These are phyloP conservation scores for Creontiades dilutus DNA, from an alignment of 2,888 invertebrate species.

Conservation along the genomic window DNA sequence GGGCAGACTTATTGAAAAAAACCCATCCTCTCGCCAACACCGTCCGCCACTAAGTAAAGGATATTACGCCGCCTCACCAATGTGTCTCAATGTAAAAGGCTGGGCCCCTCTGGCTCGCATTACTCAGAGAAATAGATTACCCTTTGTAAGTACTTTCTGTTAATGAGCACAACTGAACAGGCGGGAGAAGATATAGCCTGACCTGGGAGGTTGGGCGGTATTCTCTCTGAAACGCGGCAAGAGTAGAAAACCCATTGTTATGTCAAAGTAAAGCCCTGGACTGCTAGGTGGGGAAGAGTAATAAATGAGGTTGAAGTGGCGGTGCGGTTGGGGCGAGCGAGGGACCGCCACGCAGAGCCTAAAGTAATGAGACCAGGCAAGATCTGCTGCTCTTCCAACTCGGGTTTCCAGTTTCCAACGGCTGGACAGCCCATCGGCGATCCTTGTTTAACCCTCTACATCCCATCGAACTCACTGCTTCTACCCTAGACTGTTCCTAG, in stretches of 20 bases:
- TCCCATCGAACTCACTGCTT: too few relatives aligned
- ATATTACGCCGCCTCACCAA: constrained; percentile 22
- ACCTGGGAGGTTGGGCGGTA: background rate
- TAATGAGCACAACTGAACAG: constrained; percentile 52
- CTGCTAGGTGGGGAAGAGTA: constrained; percentile 40
- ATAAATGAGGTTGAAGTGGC: constrained; percentile 62
- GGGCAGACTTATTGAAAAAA: background rate
- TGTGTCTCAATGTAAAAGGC: constrained; percentile 48
- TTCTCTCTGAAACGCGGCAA: constrained; percentile 58
- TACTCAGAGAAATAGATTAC: constrained; percentile 67
- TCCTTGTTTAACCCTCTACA: background rate
- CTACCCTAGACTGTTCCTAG: too few relatives aligned
- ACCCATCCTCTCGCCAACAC: background rate
- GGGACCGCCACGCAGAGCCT: constrained; percentile 38
- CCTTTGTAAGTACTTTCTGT: constrained; percentile 61
- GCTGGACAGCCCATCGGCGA: background rate
- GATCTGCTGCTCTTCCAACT: background rate
- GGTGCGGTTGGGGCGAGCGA: constrained; percentile 28
- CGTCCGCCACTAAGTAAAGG: constrained; percentile 24
- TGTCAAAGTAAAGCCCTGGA: constrained; percentile 56
- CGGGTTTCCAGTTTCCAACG: background rate
- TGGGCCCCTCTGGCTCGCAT: constrained; percentile 20
- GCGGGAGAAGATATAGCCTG: constrained; percentile 5
- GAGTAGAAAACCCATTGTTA: constrained; percentile 65
- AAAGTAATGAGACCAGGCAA: constrained; percentile 61